A percentile compares a stretch with the other conserved stretches of the same genome.
Conservation (phyloP, 2,113 vertebrate genomes). For the Ageneiosus marmoratus region DNA sequence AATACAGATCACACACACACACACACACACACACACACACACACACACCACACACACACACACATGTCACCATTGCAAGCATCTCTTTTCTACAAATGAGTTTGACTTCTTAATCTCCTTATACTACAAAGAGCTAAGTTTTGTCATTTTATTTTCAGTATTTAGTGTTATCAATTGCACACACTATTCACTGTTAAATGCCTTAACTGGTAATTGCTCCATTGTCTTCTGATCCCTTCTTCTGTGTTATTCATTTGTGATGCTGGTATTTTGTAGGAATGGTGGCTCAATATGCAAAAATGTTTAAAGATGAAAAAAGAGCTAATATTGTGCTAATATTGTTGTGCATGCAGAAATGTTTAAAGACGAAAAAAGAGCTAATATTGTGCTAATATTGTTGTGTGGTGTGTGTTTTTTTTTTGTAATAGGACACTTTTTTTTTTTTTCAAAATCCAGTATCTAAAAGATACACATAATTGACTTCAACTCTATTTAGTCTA, state of each 20-base stretch:
- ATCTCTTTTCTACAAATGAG: background rate
- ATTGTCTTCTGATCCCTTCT: background rate
- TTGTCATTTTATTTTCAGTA: background rate
- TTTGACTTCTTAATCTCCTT: conserved; percentile 7
- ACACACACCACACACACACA: background rate
- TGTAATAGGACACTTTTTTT: background rate
- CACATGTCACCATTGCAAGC: conserved; percentile 14
- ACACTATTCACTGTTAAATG: background rate
- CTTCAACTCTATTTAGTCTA: background rate
- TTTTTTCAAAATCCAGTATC: background rate
- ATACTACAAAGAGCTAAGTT: background rate
- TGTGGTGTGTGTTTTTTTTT: background rate
- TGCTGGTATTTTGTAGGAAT: background rate
- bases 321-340: background rate
- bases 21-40: background rate
- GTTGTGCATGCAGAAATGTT: background rate
- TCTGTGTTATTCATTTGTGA: background rate
- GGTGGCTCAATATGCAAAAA: background rate
- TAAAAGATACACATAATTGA: background rate
- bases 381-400: background rate
- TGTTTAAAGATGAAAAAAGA: background rate
- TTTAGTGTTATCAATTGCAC: background rate
- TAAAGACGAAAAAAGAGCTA: background rate
- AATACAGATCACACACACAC: conserved; percentile 48
- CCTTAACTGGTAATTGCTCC: too few species aligned